Evolutionary conservation across 2,797 vertebrate species (phyloP).

Genomic region (Momotus momota): DNA sequence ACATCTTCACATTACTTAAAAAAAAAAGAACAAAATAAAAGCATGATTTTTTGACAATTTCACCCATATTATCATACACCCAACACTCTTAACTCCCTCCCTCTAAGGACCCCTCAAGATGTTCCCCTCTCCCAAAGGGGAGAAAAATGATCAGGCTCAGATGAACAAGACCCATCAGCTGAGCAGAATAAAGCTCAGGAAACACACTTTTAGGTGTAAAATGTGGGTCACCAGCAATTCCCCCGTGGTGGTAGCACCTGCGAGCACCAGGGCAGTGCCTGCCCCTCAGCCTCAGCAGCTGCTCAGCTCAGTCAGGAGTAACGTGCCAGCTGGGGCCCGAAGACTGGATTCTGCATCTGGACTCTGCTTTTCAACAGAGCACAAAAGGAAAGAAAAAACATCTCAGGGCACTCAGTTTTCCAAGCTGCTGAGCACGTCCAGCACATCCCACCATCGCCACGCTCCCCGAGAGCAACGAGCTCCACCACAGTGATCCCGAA

Average conservation of each 20-base stretch:
- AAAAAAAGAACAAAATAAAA: neutral
- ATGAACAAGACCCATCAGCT: neutral
- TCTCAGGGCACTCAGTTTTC: neutral
- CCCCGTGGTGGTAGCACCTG: neutral
- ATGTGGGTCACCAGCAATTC: neutral
- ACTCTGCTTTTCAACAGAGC: neutral
- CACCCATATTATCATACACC: neutral
- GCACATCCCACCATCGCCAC: rapidly evolving
- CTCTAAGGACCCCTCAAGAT: neutral
- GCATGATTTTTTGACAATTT: neutral
- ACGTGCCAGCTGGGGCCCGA: rapidly evolving
- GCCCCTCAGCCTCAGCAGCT: neutral
- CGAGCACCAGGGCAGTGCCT: neutral
- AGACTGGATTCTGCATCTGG: neutral
- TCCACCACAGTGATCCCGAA: rapidly evolving
- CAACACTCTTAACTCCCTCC: neutral
- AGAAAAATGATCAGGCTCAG: neutral
- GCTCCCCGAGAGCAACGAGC: neutral
- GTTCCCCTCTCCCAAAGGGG: neutral
- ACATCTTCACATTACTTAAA: neutral
- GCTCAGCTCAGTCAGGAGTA: neutral
- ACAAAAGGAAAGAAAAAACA: neutral
- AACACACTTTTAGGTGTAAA: neutral
- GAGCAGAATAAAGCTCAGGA: neutral
- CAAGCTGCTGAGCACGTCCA: neutral